Percentiles rank a stretch among this genome's conserved stretches.
Conservation (phyloP, 2,113 vertebrate genomes). For the Condylura cristata region DNA sequence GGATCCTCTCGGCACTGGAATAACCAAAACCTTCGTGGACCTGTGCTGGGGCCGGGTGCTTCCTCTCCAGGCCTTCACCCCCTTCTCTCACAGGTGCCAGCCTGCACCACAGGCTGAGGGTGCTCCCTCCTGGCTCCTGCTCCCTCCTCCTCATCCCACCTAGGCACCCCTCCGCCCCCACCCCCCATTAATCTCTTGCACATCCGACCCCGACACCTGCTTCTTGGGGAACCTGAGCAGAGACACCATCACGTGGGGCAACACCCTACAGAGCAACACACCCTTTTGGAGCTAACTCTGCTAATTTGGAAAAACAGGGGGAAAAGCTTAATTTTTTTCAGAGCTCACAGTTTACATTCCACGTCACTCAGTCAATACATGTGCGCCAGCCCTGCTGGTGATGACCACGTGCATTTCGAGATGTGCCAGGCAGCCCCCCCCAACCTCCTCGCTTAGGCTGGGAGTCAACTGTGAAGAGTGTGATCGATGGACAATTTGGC, state of each 20-base stretch:
- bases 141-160: neutral
- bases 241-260: neutral
- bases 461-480: neutral
- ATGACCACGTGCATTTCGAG: accelerated
- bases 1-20: neutral
- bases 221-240: neutral
- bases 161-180: neutral
- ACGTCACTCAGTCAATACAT: accelerated
- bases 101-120: neutral
- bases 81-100: neutral
- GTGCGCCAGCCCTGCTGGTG: accelerated
- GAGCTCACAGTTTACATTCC: neutral
- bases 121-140: neutral
- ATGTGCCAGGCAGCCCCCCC: neutral
- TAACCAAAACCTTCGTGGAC: neutral
- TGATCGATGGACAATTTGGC: neutral
- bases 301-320: neutral
- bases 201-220: neutral
- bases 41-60: neutral
- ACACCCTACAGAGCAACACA: neutral
- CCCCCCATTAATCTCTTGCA: neutral
- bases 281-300: accelerated
- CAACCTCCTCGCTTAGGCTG: accelerated
- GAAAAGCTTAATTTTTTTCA: neutral
- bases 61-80: neutral